Evolutionary conservation across 2,113 vertebrate genomes (phyloP), one percentile per base, ranked within the genome.

Genomic region (Hirundichthys speculiger): DNA sequence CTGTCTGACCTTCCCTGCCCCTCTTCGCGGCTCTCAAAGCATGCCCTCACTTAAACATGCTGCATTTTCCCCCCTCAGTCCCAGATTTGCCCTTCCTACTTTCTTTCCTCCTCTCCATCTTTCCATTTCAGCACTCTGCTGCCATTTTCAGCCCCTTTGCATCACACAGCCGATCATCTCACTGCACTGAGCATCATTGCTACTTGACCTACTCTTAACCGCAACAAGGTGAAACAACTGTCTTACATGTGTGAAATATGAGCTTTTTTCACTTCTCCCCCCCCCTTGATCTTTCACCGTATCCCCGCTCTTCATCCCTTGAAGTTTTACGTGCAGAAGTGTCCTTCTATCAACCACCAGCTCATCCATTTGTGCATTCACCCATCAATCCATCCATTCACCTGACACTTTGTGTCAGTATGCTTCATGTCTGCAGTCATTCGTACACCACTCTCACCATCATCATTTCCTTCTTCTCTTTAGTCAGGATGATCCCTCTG

Each of bases 201-300:
- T 67, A 77, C 75, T 84, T 80, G 88, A 89, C 84, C 82, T 64
- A 63, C 77, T 84, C 79, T 79, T 75, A 75, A 75, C 73, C 41
- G 43, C 54, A 73, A 65, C 46, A 73, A 79, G 78, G 75, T 73
- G 80, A 65, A 86, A 78, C 81, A 81, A 79, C 74, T 77, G 73
- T 62, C 60, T 60, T 51, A 83, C 76, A 78, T 65, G 51, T 64
- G 59, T 70, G 57, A 69, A 63, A 78, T 65, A 77, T 47, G 10
- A 67, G 64, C 54, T 67, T 64, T 59, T 76, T 58, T 50, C 19
- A 66, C 16, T 39, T 15, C 69, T 42, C 55, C 21, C 19, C 20
- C 18, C 71, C 18, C 3, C 18, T 40, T 39, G 12, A 14, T 38
- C 12, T 12, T 46, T 25, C 48, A 20, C 34, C 34, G 38, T 43